These are phyloP conservation scores for Brachionus asplanchnoidis DNA, from an alignment of 1,140 invertebrate genomes.

Conservation along the genomic window DNA sequence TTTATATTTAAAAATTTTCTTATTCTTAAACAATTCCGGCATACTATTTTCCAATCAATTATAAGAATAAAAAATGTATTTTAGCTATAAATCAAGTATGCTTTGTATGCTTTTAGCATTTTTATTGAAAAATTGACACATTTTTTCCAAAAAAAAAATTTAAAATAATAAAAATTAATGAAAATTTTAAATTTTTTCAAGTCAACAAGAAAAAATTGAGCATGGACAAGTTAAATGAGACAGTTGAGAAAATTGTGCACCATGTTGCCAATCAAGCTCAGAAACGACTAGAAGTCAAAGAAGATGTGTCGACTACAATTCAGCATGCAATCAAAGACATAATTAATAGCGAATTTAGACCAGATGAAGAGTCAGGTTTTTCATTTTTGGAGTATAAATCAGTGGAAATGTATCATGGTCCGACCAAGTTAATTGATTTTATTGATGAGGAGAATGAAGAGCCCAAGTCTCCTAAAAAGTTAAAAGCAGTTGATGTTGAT, in stretches of 20 bases:
- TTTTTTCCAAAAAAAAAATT: neutral
- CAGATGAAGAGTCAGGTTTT: constrained; percentile 39
- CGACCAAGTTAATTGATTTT: constrained; percentile 25
- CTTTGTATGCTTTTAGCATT: too few species aligned
- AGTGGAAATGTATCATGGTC: constrained; percentile 35
- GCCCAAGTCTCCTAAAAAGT: neutral
- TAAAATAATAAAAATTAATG: neutral
- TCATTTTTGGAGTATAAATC: constrained; percentile 21
- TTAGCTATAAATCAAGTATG: too few species aligned
- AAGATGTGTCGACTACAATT: constrained; percentile 13
- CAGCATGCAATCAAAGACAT: constrained; percentile 39
- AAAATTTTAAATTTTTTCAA: neutral
- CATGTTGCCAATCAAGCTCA: constrained; percentile 13
- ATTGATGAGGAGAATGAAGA: neutral
- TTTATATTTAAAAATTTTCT: too few species aligned
- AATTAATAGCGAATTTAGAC: constrained; percentile 7
- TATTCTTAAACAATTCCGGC: too few species aligned
- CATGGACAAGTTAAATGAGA: constrained; percentile 27
- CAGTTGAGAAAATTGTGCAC: constrained; percentile 23
- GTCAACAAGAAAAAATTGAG: constrained; percentile 30
- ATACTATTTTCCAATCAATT: too few species aligned
- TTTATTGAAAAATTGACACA: too few species aligned
- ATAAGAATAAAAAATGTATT: too few species aligned
- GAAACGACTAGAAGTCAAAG: constrained; percentile 26
- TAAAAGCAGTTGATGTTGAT: neutral